Percentiles rank a stretch among this genome's conserved stretches.
Evolutionary conservation across 2,113 vertebrate genomes (phyloP).

Genomic region (Strigops habroptila): DNA sequence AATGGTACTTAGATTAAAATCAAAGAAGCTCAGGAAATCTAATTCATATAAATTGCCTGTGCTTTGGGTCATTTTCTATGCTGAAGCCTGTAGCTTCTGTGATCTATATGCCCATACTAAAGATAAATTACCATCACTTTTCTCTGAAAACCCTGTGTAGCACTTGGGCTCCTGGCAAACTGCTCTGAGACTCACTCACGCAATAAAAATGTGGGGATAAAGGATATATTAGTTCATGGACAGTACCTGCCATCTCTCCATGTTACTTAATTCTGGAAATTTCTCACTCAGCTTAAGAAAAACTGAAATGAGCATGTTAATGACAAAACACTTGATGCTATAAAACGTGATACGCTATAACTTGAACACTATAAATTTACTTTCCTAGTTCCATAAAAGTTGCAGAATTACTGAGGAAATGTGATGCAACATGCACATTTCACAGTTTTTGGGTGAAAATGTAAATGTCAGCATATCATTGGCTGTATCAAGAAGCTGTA

Average conservation of each 20-base stretch:
- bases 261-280: not conserved
- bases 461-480: not conserved
- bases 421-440: not conserved
- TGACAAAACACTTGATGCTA: not conserved
- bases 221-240: not conserved
- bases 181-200: not conserved
- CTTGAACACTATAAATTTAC: not conserved
- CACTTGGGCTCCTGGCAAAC: not conserved
- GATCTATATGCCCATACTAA: constrained; percentile 15
- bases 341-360: not conserved
- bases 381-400: not conserved
- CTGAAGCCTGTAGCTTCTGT: not conserved
- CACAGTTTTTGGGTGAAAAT: not conserved
- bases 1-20: not conserved
- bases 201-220: not conserved
- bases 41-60: not conserved
- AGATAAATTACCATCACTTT: constrained; percentile 30
- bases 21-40: not conserved
- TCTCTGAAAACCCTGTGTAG: constrained; percentile 19
- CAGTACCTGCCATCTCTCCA: not conserved
- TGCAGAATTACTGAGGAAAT: not conserved
- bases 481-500: not conserved
- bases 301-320: not conserved
- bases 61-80: not conserved
- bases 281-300: not conserved